Evolutionary conservation across 2,113 vertebrate species (phyloP).

Genomic region (Ornithorhynchus anatinus): DNA sequence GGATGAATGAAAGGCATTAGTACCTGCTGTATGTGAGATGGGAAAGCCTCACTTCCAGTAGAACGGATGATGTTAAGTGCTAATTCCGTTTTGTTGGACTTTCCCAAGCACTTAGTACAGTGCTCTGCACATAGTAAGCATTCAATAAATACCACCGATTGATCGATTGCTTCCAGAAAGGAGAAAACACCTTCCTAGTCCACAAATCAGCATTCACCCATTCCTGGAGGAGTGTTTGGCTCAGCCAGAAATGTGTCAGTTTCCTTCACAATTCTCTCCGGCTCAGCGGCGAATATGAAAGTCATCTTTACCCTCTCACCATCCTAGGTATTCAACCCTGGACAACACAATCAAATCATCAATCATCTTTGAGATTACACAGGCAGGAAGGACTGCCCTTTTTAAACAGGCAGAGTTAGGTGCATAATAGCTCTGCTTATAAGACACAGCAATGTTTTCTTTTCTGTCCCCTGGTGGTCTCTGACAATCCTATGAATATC

Average conservation of each 20-base stretch:
- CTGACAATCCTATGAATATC: too few relatives aligned
- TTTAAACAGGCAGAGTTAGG: constrained; percentile 39
- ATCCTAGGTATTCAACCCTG: neutral
- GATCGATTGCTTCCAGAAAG: too few relatives aligned
- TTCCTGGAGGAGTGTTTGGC: neutral
- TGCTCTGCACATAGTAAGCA: too few relatives aligned
- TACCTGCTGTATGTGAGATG: too few relatives aligned
- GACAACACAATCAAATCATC: constrained; percentile 13
- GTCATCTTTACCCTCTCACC: neutral
- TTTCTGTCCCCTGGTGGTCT: constrained; percentile 22
- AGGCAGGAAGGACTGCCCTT: constrained; percentile 33
- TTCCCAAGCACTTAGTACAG: too few relatives aligned
- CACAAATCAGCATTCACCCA: neutral
- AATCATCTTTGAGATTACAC: constrained; percentile 11
- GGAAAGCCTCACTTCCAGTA: too few relatives aligned
- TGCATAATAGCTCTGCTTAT: constrained; percentile 43
- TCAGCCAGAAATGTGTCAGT: neutral
- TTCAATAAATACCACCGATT: too few relatives aligned
- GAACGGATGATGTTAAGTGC: too few relatives aligned
- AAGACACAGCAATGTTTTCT: constrained; percentile 47
- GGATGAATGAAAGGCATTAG: too few relatives aligned
- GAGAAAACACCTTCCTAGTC: too few relatives aligned
- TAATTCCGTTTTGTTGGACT: too few relatives aligned
- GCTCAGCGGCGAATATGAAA: neutral
- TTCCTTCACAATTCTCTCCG: neutral